Evolutionary conservation across 2,113 vertebrate species (phyloP), one percentile per base, ranked within the genome.

Genomic region (Lota lota): DNA sequence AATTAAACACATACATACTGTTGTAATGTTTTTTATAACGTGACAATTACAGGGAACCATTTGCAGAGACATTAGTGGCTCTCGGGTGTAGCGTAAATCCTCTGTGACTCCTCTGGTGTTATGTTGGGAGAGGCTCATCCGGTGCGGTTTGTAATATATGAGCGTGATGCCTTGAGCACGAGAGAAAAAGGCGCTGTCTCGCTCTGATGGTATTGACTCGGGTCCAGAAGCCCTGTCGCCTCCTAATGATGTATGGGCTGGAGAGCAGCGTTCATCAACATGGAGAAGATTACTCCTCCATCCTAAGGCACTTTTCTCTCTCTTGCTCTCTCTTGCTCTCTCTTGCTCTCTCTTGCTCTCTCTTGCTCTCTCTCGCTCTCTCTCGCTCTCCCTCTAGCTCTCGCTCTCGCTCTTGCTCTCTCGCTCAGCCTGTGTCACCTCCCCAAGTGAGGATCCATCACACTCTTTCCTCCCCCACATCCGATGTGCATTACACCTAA

Each of bases 221-320:
- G 76, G 64, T 70, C 28, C 74, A 22, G 77, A 58, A 79, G 63
- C 22, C 66, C 77, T 77, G 83, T 79, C 63, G 11, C 74, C 47
- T 51, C 66, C 72, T 50, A 70, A 76, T 85, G 79, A 89, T 83
- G 75, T 61, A 88, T 59, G 79, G 76, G 53, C 65, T 16, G 63
- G 65, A 64, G 56, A 72, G 78, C 69, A 18, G 57, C 66, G 61
- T 85, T 80, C 73, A 84, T 88, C 81, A 87, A n/a, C 19, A 7
- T n/a, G 59, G 1, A 36, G 67, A 68, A 76, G 78, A 87, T 88
- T 83, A 85, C 75, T 71, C 69, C 76, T 66, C 69, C 76, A 64
- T 77, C 72, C 72, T 2, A 16, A 61, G 80, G 79, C 79, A 70
- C 68, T 50, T 59, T 66, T 61, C 73, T 58, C 67, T 24, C 78